Evolutionary conservation across 2,113 vertebrate species (phyloP).

Genomic region (Prochilodus magdalenae): DNA sequence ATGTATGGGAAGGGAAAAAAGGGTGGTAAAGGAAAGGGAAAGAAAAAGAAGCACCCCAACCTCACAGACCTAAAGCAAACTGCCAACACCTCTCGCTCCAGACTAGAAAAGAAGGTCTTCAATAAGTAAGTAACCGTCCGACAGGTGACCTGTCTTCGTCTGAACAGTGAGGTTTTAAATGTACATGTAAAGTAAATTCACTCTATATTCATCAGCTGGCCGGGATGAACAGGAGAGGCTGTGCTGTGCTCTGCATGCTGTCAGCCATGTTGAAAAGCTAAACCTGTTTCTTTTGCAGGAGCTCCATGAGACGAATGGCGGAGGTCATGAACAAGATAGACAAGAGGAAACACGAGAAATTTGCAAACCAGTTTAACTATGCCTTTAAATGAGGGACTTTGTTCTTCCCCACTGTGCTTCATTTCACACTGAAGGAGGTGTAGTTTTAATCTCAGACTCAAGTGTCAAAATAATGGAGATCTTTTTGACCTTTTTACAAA

Average conservation of each 20-base stretch:
- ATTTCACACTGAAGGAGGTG: too few species aligned
- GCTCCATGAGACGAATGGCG: conserved; percentile 82
- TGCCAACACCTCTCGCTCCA: conserved; percentile 81
- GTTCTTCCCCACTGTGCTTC: neutral
- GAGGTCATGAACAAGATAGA: conserved; percentile 86
- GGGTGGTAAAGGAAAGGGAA: conserved; percentile 77
- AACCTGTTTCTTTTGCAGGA: conserved; percentile 71
- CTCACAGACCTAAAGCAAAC: conserved; percentile 89
- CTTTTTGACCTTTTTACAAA: neutral
- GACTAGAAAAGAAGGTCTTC: conserved; percentile 91
- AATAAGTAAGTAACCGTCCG: conserved; percentile 82
- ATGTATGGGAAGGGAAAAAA: conserved; percentile 68
- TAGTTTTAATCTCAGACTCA: neutral
- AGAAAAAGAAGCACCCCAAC: conserved; percentile 84
- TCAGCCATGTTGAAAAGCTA: neutral
- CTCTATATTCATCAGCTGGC: neutral
- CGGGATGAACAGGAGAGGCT: neutral
- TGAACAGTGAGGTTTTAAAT: neutral
- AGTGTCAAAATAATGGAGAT: neutral
- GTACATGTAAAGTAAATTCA: neutral
- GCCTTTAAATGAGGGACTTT: conserved; percentile 78
- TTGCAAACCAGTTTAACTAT: conserved; percentile 97
- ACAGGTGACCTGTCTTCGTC: neutral
- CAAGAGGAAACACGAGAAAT: conserved; percentile 91
- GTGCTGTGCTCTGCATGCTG: neutral